phyloP scores from a whole-genome alignment of 1,140 invertebrate species.

The Drosophila kepulauana region DNA sequence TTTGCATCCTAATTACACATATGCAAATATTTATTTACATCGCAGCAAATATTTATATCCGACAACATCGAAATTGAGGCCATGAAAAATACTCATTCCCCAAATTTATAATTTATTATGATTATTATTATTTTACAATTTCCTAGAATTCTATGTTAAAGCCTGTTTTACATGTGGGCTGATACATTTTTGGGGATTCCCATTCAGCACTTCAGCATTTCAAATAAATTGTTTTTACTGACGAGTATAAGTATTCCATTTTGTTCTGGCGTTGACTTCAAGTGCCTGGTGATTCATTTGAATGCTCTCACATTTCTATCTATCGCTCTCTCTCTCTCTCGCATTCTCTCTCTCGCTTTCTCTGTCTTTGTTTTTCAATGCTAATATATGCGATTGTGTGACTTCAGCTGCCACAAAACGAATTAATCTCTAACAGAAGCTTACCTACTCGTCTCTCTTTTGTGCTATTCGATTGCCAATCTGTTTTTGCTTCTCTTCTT shows the following conservation, averaged over 20 bases:
- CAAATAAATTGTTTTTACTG: neutral
- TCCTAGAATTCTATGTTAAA: neutral
- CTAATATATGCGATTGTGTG: neutral
- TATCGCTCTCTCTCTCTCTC: too few relatives aligned
- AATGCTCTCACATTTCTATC: neutral
- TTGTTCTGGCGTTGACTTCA: neutral
- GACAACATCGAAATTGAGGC: neutral
- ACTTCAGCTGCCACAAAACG: neutral
- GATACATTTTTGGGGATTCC: too few relatives aligned
- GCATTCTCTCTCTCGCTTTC: too few relatives aligned
- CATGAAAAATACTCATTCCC: too few relatives aligned
- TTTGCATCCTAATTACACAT: constrained; percentile 65
- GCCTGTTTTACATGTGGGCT: neutral
- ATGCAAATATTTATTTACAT: constrained; percentile 68
- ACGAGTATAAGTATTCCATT: neutral
- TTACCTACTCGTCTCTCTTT: neutral
- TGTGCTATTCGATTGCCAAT: too few relatives aligned
- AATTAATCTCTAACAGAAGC: neutral
- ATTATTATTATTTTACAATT: neutral
- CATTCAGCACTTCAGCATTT: neutral
- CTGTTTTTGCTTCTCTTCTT: too few relatives aligned
- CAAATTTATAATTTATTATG: neutral
- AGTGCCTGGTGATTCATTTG: neutral
- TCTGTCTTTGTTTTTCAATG: neutral
- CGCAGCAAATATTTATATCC: constrained; percentile 11